Percentiles rank a stretch among this genome's conserved stretches.
Evolutionary conservation across 1,140 invertebrate species (phyloP).

Genomic region (Brachionus calyciflorus): DNA sequence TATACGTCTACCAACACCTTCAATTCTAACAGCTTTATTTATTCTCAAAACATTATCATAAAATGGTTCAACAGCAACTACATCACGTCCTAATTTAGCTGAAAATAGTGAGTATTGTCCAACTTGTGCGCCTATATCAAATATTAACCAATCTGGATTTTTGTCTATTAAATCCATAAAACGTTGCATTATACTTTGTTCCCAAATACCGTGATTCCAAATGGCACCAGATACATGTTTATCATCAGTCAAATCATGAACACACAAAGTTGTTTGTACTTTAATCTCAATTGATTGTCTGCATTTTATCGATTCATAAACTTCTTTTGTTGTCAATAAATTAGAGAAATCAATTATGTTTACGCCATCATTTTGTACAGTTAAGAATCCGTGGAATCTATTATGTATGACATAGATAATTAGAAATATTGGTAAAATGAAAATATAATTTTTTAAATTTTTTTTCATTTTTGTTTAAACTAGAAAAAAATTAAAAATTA

Average conservation of each 20-base stretch:
- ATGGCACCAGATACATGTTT: neutral
- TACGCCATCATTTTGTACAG: too few relatives aligned
- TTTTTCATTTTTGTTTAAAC: too few relatives aligned
- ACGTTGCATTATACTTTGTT: neutral
- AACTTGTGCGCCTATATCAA: neutral
- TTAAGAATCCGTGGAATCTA: too few relatives aligned
- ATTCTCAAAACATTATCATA: neutral
- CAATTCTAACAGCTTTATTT: neutral
- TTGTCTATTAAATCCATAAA: neutral
- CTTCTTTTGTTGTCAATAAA: too few relatives aligned
- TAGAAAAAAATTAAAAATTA: too few relatives aligned
- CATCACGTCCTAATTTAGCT: neutral
- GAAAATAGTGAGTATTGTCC: neutral
- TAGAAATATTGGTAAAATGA: too few relatives aligned
- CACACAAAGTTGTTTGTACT: neutral
- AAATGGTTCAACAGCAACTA: neutral
- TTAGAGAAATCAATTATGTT: too few relatives aligned
- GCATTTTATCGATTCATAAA: too few relatives aligned
- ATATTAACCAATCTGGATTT: neutral
- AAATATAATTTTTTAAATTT: too few relatives aligned
- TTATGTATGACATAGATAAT: too few relatives aligned
- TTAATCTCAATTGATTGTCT: neutral
- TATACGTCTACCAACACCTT: neutral
- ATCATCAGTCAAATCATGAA: neutral
- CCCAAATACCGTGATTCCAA: too few relatives aligned